Base-by-base conservation (phyloP, 2,888 invertebrate species). In the Cheilosia impressa region DNA sequence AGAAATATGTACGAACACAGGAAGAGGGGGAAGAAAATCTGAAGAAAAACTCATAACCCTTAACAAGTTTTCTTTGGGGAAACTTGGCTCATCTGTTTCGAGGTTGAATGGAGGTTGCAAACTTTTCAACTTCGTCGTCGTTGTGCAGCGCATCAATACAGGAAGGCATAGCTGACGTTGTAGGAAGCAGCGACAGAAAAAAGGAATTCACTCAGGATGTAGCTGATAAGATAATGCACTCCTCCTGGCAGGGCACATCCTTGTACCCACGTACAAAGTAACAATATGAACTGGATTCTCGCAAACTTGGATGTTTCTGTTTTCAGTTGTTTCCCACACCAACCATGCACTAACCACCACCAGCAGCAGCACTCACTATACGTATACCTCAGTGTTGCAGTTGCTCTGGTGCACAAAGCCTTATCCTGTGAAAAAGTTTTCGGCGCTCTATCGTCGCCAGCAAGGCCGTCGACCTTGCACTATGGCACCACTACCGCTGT, bases 181-280 rank as follows among this genome's bases (percentile, higher is more conserved):
- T 60, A 10, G 60, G 31, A 41, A 41, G 47, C 4, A 38, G 41
- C 5, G 27, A 17, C 17, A 41, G 47, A 52, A 65, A 50, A 60
- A 24, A 53, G 50, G 47, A 58, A 72, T 53, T 85, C 76, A 77
- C 85, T 85, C 80, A 85, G 85, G 85, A 85, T 81, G 80, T 81
- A 77, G 81, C 80, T 85, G 85, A 85, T 85, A 85, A 81, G 85
- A 85, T 85, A 85, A 85, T 85, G 85, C 77, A 85, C 85, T 85
- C 77, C 76, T 80, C 43, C 80, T 85, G 66, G 85, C 52, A 63
- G 80, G 60, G 85, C 57, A 68, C 77, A 80, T 85, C 80, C 80
- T 85, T 85, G 80, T 72, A 68, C 69, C 66, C 66, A 63, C 57
- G 57, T 81, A 77, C 71, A 85, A 85, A 76, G 85, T 85, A 85